Conservation (phyloP, 2,113 vertebrate species). For the Eudyptes chrysolophus region DNA sequence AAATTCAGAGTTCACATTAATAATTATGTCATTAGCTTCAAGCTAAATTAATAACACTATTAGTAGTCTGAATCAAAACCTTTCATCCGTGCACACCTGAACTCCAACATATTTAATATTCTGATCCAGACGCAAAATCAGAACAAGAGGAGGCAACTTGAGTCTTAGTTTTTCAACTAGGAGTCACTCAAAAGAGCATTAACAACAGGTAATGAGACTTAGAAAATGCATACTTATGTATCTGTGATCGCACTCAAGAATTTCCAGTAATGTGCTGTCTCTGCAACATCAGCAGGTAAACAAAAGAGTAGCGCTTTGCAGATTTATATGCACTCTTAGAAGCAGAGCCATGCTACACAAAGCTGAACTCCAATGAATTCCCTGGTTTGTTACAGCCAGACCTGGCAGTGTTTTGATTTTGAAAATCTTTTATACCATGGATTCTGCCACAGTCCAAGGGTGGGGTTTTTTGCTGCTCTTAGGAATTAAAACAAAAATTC, state of each 20-base stretch:
- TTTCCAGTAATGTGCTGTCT: not conserved
- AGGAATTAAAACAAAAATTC: not conserved
- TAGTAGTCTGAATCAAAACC: not conserved
- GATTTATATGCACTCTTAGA: not conserved
- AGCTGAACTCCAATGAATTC: conserved; percentile 13
- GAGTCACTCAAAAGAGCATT: conserved; percentile 5
- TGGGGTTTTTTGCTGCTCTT: not conserved
- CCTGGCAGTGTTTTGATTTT: not conserved
- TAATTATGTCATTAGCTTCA: conserved; percentile 10
- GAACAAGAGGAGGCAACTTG: not conserved
- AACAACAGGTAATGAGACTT: conserved; percentile 3
- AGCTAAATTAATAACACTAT: conserved; percentile 12
- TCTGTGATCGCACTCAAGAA: not conserved
- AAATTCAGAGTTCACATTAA: not conserved
- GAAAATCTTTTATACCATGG: not conserved
- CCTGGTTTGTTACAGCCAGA: not conserved
- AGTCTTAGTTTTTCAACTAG: conserved; percentile 10
- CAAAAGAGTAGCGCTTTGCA: not conserved
- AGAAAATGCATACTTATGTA: not conserved
- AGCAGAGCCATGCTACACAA: not conserved
- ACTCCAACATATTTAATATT: conserved; percentile 17
- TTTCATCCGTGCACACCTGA: not conserved
- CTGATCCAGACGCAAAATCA: conserved; percentile 1
- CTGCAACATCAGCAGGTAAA: conserved; percentile 40
- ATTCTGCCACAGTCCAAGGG: not conserved